Base-by-base conservation (phyloP, 2,888 invertebrate species). In the Craniophora ligustri region DNA sequence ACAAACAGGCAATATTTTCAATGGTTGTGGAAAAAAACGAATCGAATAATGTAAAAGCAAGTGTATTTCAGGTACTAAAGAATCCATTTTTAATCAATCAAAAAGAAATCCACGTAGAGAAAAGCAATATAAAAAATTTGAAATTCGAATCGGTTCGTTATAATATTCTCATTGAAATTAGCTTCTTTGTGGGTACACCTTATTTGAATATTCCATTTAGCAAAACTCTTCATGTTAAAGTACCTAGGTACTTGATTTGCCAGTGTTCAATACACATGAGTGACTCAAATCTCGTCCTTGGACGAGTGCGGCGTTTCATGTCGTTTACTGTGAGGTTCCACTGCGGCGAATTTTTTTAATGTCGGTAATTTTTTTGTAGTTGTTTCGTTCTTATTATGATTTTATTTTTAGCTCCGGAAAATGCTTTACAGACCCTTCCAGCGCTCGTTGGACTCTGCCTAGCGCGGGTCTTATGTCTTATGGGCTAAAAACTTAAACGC, bases 91-190 rank as follows among this genome's bases (percentile, higher is more conserved):
- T 19, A 72, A 66, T 71, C 59, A 66, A 66, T 72, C 60, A 57
- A 40, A 59, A 66, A 61, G 39, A 57, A 53, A 64, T 55, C 49
- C 51, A 60, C 45, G 57, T 38, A 26, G 16, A 42, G 45, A 66
- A 55, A 58, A 41, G 41, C 60, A 54, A 58, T 54, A 63, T 62
- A 59, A 67, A 65, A n/a, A 72, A 77, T 75, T 78, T 72, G 71
- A 76, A 79, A 70, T 75, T 78, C 74, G 11, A 40, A 76, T 79
- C 61, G 41, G 48, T 57, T 68, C 68, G 57, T 70, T 62, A 51
- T 70, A 69, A 69, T 60, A 66, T 76, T 71, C 63, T 67, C 65
- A 71, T 76, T 72, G 71, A 67, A 73, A 78, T 76, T 76, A 72
- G 63, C 62, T 60, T 60, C 70, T 72, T 75, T 72, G 75, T 75